These are phyloP conservation scores for Menidia menidia DNA, from an alignment of 2,797 vertebrate genomes.

Conservation along the genomic window DNA sequence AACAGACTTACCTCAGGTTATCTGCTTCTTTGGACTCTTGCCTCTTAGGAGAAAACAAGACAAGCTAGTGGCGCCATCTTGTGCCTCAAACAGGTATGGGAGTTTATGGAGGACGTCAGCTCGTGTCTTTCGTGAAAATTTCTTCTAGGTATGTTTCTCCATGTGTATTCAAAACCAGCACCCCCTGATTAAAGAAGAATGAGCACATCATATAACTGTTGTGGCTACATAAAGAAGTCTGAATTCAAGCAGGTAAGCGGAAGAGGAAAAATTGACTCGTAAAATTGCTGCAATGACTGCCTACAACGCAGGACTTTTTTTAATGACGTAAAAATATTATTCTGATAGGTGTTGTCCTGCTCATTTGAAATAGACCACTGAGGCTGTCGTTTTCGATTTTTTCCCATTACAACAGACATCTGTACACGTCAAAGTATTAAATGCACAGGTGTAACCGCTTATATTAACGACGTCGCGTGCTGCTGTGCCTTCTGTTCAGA, in stretches of 20 bases:
- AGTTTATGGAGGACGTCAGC: background rate
- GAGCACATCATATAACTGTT: no score
- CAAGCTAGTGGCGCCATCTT: slow-evolving; percentile 64
- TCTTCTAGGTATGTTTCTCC: background rate
- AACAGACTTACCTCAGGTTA: background rate
- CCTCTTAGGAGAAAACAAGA: background rate
- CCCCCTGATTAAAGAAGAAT: no score
- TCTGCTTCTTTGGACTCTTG: background rate
- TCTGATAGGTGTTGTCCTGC: background rate
- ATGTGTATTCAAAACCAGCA: background rate
- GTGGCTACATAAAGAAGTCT: no score
- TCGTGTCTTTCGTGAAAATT: background rate
- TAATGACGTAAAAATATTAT: background rate
- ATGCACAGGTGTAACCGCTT: no score
- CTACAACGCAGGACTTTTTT: background rate
- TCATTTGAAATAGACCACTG: no score
- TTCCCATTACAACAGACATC: background rate
- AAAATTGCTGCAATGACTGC: no score
- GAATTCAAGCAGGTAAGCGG: no score
- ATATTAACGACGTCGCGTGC: background rate
- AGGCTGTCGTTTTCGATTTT: background rate
- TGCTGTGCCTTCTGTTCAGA: background rate
- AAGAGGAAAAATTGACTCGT: no score
- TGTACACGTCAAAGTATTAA: background rate
- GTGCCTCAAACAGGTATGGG: slow-evolving; percentile 32